Base-by-base conservation (phyloP, 2,888 invertebrate genomes). In the Gnatocerus cornutus region DNA sequence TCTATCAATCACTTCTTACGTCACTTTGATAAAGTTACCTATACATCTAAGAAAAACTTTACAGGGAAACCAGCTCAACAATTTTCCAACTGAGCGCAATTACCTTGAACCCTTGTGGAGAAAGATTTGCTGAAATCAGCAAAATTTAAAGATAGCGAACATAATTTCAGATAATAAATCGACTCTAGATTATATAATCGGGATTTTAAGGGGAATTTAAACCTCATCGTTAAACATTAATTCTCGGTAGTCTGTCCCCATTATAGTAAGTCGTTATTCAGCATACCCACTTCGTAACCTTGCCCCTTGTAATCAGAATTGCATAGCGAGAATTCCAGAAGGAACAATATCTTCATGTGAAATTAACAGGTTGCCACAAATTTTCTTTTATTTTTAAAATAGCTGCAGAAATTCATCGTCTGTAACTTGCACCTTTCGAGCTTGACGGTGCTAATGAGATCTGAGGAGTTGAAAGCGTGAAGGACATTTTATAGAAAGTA, bases 261-360 rank as follows among this genome's bases (percentile, higher is more conserved):
- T 43, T 58, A 29, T 43, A 43, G 39, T 27, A 43, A 58, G 56
- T 58, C 56, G 27, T 58, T 58, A 43, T 43, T 21, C 13, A 10
- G 43, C 43, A 43, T 43, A 58, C 13, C 39, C 56, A 41, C 12
- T 41, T 39, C 10, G 14, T 30, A 55, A 21, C 39, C 53, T 14
- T n/a, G 14, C 27, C 27, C 50, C 6, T 30, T 29, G 30, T 29
- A 50, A 50, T 50, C 55, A 16, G 9, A 37, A 55, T 9, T 55
- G 55, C 55, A 39, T 55, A 58, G 14, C 58, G 29, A 12, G 8
- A 43, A 58, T 58, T 58, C 58, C 58, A 43, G 29, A 13, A n/a
- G 29, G 29, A 41, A 27, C 27, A 16, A 39, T 41, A 43, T 43
- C n/a, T 58, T 9, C 9, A 8, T 12, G 12, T 14, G 3, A 9